Evolutionary conservation across 2,797 vertebrate species (phyloP).

Genomic region (Sciurus vulgaris): DNA sequence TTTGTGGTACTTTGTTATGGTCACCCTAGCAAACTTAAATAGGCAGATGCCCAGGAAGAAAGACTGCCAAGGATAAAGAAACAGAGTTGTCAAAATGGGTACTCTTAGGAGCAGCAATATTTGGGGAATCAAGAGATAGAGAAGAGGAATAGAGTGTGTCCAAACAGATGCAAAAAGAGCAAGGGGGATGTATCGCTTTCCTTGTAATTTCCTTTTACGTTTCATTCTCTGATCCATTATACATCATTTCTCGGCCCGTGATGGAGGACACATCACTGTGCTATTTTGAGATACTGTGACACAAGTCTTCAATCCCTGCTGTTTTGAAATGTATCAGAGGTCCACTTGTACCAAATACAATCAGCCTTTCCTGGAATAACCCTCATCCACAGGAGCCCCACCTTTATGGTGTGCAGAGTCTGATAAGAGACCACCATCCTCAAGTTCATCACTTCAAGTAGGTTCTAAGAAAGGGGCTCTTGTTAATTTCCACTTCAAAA

Average conservation of each 20-base stretch:
- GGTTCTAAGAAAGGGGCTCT: constrained; percentile 47
- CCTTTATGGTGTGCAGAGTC: neutral
- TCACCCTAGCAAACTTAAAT: neutral
- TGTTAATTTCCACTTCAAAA: constrained; percentile 58
- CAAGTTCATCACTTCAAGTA: constrained; percentile 17
- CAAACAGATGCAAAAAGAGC: neutral
- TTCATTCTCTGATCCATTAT: neutral
- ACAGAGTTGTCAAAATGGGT: neutral
- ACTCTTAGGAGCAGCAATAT: neutral
- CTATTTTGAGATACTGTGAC: neutral
- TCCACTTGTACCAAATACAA: neutral
- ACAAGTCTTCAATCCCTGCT: neutral
- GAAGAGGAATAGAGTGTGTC: neutral
- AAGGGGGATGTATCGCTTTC: neutral
- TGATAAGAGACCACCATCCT: neutral
- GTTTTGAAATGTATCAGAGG: constrained; percentile 10
- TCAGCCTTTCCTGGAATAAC: neutral
- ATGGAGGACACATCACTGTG: neutral
- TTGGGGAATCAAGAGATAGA: neutral
- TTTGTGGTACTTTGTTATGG: neutral
- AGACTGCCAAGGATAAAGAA: neutral
- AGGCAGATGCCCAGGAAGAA: neutral
- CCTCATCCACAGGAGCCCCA: neutral
- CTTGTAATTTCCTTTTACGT: neutral
- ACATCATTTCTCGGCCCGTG: neutral